These are phyloP conservation scores for Salvator merianae DNA, from an alignment of 2,113 vertebrate genomes.

Conservation along the genomic window DNA sequence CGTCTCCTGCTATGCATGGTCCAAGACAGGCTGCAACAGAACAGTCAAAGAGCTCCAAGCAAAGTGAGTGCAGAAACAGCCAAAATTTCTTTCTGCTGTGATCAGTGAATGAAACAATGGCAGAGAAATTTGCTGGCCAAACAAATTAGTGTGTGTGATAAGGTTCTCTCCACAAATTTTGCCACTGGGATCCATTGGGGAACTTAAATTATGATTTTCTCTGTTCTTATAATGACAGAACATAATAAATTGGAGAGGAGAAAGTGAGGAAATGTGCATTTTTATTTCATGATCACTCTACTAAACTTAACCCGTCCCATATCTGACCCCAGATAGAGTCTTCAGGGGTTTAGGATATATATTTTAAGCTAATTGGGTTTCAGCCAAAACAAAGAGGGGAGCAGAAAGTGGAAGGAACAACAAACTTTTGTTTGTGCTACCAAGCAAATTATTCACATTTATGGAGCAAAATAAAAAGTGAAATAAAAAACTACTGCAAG, in stretches of 20 bases:
- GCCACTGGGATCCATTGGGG: constrained; percentile 35
- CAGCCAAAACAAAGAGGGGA: background rate
- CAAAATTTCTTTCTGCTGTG: constrained; percentile 35
- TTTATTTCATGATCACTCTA: constrained; percentile 33
- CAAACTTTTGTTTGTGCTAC: constrained; percentile 9
- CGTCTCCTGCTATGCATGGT: no score
- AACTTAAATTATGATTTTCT: constrained; percentile 53
- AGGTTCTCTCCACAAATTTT: constrained; percentile 47
- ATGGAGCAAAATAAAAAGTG: constrained; percentile 46
- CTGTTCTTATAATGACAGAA: constrained; percentile 51
- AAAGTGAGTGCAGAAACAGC: background rate
- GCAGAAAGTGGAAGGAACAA: no score
- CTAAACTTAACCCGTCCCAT: constrained; percentile 20
- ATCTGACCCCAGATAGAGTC: constrained; percentile 45
- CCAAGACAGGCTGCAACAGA: no score
- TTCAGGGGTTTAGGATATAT: constrained; percentile 12
- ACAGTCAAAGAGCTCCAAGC: no score
- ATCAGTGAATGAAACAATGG: constrained; percentile 34
- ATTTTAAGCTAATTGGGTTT: constrained; percentile 39
- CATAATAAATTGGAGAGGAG: constrained; percentile 53
- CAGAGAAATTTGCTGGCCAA: constrained; percentile 42
- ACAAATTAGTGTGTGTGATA: constrained; percentile 51
- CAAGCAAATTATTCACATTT: constrained; percentile 56
- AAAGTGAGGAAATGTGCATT: constrained; percentile 26
- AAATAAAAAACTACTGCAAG: constrained; percentile 44